Percentiles rank a stretch among this genome's conserved stretches.
phyloP scores from a whole-genome alignment of 2,888 invertebrate species.

The Andrena minutula region DNA sequence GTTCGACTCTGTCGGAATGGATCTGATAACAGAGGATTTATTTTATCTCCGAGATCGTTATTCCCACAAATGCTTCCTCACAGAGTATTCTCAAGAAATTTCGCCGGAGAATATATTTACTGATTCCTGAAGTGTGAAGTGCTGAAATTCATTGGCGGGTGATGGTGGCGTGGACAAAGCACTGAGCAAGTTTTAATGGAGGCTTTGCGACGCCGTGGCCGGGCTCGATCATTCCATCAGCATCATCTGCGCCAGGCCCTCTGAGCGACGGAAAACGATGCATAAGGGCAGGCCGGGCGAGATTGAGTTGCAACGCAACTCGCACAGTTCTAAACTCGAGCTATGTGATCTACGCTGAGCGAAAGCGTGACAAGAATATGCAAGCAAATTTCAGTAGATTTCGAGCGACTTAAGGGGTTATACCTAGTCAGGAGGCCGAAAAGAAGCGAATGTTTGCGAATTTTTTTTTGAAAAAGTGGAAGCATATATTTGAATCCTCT shows the following conservation, averaged over 20 bases:
- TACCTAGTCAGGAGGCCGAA: too few species aligned
- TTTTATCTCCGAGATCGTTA: too few species aligned
- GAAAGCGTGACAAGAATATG: constrained; percentile 19
- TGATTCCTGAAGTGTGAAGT: too few species aligned
- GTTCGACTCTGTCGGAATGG: neutral
- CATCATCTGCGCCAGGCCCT: constrained; percentile 45
- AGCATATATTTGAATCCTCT: too few species aligned
- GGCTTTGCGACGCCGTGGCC: constrained; percentile 69
- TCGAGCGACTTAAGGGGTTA: neutral
- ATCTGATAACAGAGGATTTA: neutral
- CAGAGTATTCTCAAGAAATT: too few species aligned
- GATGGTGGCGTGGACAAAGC: neutral
- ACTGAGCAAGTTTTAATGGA: constrained; percentile 76
- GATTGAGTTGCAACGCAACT: constrained; percentile 31
- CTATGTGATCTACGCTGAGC: constrained; percentile 10
- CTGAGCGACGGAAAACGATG: constrained; percentile 1
- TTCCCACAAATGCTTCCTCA: too few species aligned
- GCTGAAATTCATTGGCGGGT: too few species aligned
- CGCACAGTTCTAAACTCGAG: constrained; percentile 22
- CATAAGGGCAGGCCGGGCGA: neutral
- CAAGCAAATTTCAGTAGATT: neutral
- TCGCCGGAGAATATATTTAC: too few species aligned
- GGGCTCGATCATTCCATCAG: constrained; percentile 66
- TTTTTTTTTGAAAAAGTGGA: too few species aligned
- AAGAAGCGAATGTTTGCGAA: too few species aligned